These are phyloP conservation scores for Sycophila sp. DNA, from an alignment of 1,140 invertebrate genomes.

Conservation along the genomic window DNA sequence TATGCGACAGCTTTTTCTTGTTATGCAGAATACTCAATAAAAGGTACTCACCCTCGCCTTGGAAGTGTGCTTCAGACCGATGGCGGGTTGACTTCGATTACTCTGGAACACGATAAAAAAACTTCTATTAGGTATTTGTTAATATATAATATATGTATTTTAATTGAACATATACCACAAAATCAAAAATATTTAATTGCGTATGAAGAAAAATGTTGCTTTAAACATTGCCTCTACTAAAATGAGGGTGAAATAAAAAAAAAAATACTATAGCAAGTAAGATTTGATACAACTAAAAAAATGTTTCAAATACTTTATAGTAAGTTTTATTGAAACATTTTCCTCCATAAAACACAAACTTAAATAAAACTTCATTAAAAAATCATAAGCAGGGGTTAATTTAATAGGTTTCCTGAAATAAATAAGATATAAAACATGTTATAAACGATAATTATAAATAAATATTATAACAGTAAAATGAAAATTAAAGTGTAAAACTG, in stretches of 20 bases:
- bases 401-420: too few species aligned
- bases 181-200: neutral
- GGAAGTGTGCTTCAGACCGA: conserved; percentile 80
- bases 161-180: neutral
- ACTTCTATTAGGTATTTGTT: neutral
- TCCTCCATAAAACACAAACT: too few species aligned
- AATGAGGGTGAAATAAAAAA: too few species aligned
- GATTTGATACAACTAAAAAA: too few species aligned
- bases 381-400: too few species aligned
- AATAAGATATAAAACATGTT: conserved; percentile 19
- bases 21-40: neutral
- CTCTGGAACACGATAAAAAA: conserved; percentile 70
- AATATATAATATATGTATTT: neutral
- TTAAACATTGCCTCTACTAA: too few species aligned
- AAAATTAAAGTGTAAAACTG: neutral
- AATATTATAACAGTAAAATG: neutral
- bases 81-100: conserved; percentile 80
- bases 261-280: too few species aligned
- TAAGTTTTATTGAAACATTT: too few species aligned
- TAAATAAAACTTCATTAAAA: too few species aligned
- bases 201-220: too few species aligned
- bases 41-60: conserved; percentile 77
- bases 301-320: too few species aligned
- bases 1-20: neutral
- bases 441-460: neutral